Percentiles rank a stretch among this genome's conserved stretches.
phyloP scores from a whole-genome alignment of 1,140 invertebrate species.

The Teleogryllus occipitalis region DNA sequence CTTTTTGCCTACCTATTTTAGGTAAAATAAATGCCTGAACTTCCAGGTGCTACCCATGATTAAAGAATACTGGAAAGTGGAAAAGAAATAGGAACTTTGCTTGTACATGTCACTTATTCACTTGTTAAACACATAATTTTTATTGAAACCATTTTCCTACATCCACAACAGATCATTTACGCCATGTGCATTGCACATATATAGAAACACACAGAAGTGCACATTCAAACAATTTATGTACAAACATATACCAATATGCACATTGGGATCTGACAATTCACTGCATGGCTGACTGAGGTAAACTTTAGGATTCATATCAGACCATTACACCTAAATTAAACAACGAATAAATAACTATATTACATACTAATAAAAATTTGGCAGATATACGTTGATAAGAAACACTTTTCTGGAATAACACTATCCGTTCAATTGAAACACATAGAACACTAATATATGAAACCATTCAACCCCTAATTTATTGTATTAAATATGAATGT shows the following conservation, averaged over 20 bases:
- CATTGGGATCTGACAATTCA: neutral
- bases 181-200: neutral
- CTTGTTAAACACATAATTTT: neutral
- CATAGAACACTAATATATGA: neutral
- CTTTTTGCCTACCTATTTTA: too few relatives aligned
- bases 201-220: neutral
- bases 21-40: too few relatives aligned
- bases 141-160: slow-evolving; percentile 5
- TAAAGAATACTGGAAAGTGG: too few relatives aligned
- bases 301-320: neutral
- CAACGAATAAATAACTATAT: neutral
- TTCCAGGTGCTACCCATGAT: too few relatives aligned
- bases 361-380: slow-evolving; percentile 2
- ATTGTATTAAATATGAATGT: neutral
- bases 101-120: neutral
- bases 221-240: slow-evolving; percentile 1
- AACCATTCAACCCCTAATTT: neutral
- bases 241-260: neutral
- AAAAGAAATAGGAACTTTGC: too few relatives aligned
- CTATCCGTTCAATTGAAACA: neutral
- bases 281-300: neutral
- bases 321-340: neutral
- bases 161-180: neutral
- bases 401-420: neutral
- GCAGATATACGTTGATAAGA: neutral